Base-by-base conservation (phyloP, 2,888 invertebrate genomes). In the Chymomyza caudatula region DNA sequence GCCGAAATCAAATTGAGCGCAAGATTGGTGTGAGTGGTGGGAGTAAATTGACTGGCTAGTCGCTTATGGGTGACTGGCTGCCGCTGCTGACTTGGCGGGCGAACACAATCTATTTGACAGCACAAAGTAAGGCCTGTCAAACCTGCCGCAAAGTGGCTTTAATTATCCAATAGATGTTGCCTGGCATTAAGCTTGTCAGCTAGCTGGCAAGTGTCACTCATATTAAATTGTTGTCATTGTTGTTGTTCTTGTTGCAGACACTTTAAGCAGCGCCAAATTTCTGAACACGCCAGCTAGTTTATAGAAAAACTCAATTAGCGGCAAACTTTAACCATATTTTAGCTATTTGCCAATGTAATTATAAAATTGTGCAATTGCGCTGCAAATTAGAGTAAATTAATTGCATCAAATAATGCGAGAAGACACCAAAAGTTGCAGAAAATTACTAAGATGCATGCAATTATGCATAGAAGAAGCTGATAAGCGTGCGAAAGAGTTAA, bases 71-170 rank as follows among this genome's bases (percentile, higher is more conserved):
- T 8, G 25, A n/a, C 55, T 19, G 4, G 6, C 4, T 55, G 15
- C n/a, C 29, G 11, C 13, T 54, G 22, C 29, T 15, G 15, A 13
- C 13, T 42, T 55, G 19, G 49, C 20, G 23, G 51, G 22, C 49
- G 43, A 6, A 19, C 2, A 17, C 20, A 6, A n/a, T n/a, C 43
- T 49, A 29, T 55, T 51, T 78, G 78, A 74, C 78, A 78, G 76
- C 68, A 67, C 74, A 86, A 83, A 83, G 78, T 82, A 62, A 69
- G 68, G 69, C 71, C 82, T 83, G 83, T 86, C 83, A 83, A 81
- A 86, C 73, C 85, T 82, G 82, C 77, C 78, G 73, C 78, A 77
- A 86, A 83, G 77, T 85, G 86, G 83, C 82, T 86, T 62, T 82
- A 82, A 82, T 82, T 82, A 86, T 84, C 86, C 77, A 81, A 86